A percentile compares a stretch with the other conserved stretches of the same genome.
Evolutionary conservation across 2,113 vertebrate species (phyloP).

Genomic region (Tetrao urogallus): DNA sequence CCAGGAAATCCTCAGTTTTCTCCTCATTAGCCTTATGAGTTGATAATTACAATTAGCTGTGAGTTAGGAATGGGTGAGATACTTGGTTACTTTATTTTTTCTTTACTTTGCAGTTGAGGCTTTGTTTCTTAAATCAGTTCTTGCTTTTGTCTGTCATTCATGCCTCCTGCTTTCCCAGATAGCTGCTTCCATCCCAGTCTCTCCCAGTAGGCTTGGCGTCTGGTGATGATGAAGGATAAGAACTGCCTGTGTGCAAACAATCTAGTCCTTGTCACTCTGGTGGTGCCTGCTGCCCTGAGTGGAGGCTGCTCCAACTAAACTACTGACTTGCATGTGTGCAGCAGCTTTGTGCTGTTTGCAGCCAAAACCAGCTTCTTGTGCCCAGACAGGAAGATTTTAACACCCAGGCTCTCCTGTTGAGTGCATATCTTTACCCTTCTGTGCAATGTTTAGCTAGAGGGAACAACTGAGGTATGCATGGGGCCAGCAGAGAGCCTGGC

Average conservation of each 20-base stretch:
- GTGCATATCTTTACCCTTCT: background rate
- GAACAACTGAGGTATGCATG: accelerated
- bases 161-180: background rate
- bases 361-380: background rate
- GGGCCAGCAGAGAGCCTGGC: background rate
- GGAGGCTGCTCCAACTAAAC: background rate
- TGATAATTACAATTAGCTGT: slow-evolving; percentile 10
- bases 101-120: background rate
- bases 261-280: accelerated
- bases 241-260: background rate
- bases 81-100: slow-evolving; percentile 20
- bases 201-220: background rate
- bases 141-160: background rate
- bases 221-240: background rate
- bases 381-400: background rate
- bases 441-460: background rate
- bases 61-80: background rate
- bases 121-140: slow-evolving; percentile 12
- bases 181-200: background rate
- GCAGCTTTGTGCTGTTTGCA: background rate
- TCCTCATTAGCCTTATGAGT: background rate
- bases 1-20: slow-evolving; percentile 10
- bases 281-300: background rate
- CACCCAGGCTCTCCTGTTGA: background rate
- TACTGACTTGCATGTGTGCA: background rate